These are phyloP conservation scores for Semaprochilodus insignis DNA, from an alignment of 2,797 vertebrate species.

Conservation along the genomic window DNA sequence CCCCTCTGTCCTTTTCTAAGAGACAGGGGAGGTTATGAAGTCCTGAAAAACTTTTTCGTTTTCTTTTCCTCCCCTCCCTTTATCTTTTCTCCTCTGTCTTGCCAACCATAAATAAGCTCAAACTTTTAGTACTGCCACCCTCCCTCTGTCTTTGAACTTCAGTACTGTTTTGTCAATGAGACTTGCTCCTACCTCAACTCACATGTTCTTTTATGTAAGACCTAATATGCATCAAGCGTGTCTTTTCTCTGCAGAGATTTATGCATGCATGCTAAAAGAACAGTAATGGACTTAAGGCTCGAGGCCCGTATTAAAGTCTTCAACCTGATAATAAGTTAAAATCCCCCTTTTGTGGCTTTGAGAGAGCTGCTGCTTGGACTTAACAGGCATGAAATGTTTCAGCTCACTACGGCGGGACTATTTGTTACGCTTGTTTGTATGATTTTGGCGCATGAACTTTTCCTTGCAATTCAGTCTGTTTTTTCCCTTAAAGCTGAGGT, in stretches of 20 bases:
- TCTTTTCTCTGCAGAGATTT: conserved; percentile 13
- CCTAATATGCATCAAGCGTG: conserved; percentile 19
- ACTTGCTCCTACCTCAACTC: conserved; percentile 32
- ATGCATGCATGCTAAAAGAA: conserved; percentile 18
- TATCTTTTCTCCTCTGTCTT: conserved; percentile 28
- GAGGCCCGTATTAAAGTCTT: conserved; percentile 46
- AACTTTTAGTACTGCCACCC: conserved; percentile 17
- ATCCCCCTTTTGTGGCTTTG: conserved; percentile 49
- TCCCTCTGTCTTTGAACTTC: conserved; percentile 54
- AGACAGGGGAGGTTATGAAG: conserved; percentile 24
- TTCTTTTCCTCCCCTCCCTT: conserved; percentile 14
- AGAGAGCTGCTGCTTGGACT: conserved; percentile 38
- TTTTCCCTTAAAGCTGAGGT: background rate
- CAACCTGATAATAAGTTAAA: conserved; percentile 52
- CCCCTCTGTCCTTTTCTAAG: background rate
- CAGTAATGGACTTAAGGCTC: conserved; percentile 46
- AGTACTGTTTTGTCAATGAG: conserved; percentile 45
- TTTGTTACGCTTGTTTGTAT: conserved; percentile 50
- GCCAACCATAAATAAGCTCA: conserved; percentile 41
- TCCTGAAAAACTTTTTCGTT: conserved; percentile 35
- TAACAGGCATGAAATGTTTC: conserved; percentile 53
- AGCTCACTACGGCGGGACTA: conserved; percentile 31
- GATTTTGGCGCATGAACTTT: conserved; percentile 22
- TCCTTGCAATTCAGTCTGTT: background rate
- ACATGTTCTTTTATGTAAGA: conserved; percentile 25